Evolutionary conservation across 2,888 invertebrate species (phyloP), one percentile per base, ranked within the genome.

Genomic region (Lathronympha strigana): DNA sequence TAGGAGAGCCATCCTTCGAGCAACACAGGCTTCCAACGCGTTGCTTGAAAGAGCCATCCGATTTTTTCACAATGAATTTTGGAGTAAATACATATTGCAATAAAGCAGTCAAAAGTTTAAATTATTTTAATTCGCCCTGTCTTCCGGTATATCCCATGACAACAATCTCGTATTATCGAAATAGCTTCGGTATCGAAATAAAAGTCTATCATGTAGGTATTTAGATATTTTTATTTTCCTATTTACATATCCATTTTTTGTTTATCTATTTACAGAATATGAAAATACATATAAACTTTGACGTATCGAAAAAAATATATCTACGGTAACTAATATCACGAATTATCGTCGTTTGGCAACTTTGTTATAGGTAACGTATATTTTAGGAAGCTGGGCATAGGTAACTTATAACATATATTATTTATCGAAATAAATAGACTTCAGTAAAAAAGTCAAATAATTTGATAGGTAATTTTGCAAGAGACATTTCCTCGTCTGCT

Each of bases 241-340:
- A 90, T 90, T 87, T 90, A 89, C 89, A 90, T 83, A 84, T 83
- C 77, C 76, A 76, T 80, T 79, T 78, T 77, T 74, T 73, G 74
- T 19, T 68, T 72, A 73, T 76, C 78, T 90, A 90, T 90, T 88
- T 89, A 90, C 89, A 78, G 78, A 63, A 73, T 68, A 76, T 76
- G 70, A 77, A 76, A 77, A 72, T 67, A 78, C 76, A 79, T 73
- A 81, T 77, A 78, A 71, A 75, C 72, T 73, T 76, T 76, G 67
- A 73, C 76, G 43, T 67, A 67, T 70, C 67, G 64, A 66, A 61
- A 72, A 33, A 69, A 71, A 70, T 54, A 77, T 78, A 75, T 79
- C 81, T 88, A 89, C 82, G 90, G 90, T 90, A 91, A 90, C 91
- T 90, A 86, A 86, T 90, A 91, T 91, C 90, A 90, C 90, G 78